Evolutionary conservation across 2,797 vertebrate genomes (phyloP).

Genomic region (Lophius americanus): DNA sequence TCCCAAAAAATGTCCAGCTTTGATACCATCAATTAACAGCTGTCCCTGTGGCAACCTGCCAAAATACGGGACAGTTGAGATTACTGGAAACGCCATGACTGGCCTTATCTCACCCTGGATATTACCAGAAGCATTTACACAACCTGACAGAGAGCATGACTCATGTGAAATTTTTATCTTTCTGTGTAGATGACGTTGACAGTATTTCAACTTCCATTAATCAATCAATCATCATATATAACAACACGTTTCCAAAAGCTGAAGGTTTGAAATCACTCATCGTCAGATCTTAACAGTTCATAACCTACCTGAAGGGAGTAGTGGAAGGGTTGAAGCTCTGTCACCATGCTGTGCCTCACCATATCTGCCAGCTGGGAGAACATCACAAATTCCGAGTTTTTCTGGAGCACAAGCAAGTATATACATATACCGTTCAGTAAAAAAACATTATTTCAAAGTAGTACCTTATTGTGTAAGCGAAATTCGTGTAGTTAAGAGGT

Average conservation of each 20-base stretch:
- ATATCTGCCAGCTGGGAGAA: conserved; percentile 74
- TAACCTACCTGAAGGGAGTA: conserved; percentile 73
- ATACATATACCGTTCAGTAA: no score
- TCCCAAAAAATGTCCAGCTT: not conserved
- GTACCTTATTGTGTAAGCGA: not conserved
- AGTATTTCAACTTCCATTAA: not conserved
- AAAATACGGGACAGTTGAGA: conserved; percentile 30
- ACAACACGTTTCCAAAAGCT: conserved; percentile 22
- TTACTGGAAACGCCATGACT: conserved; percentile 37
- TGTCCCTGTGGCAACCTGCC: conserved; percentile 32
- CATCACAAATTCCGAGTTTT: conserved; percentile 21
- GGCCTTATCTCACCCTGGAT: conserved; percentile 42
- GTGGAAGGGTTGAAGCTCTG: conserved; percentile 76
- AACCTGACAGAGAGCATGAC: conserved; percentile 33
- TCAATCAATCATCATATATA: conserved; percentile 7
- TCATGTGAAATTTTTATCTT: conserved; percentile 42
- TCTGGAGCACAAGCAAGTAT: not conserved
- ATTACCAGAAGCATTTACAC: conserved; percentile 58
- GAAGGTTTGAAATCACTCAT: conserved; percentile 12
- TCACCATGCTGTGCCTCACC: conserved; percentile 75
- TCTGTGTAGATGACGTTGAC: conserved; percentile 15
- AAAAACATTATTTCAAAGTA: no score
- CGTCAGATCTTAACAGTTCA: not conserved
- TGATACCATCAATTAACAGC: not conserved
- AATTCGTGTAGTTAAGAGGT: no score